Conservation (phyloP, 2,113 vertebrate genomes). For the Chauna torquata region DNA sequence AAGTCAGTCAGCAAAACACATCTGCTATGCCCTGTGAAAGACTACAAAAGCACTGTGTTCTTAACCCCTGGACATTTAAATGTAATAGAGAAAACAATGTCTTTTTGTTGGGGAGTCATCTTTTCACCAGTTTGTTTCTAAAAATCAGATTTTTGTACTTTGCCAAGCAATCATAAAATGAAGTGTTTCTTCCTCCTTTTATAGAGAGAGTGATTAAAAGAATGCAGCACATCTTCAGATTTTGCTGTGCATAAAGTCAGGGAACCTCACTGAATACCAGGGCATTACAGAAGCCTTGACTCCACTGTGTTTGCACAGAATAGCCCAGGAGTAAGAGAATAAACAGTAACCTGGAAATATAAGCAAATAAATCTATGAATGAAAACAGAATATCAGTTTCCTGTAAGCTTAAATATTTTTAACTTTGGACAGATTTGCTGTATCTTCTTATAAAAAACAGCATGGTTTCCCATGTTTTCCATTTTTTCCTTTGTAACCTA, state of each 20-base stretch:
- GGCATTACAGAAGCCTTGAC: not conserved
- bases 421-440: slow-evolving; percentile 5
- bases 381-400: not conserved
- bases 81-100: not conserved
- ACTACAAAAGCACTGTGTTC: not conserved
- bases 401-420: not conserved
- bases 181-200: not conserved
- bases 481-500: not conserved
- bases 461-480: slow-evolving; percentile 26
- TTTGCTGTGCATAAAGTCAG: not conserved
- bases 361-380: not conserved
- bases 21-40: not conserved
- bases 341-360: slow-evolving; percentile 4
- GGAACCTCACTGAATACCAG: not conserved
- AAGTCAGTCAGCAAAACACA: slow-evolving; percentile 5
- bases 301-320: not conserved
- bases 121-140: not conserved
- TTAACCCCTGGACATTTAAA: not conserved
- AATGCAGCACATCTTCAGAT: not conserved
- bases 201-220: not conserved
- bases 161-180: not conserved
- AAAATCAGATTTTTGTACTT: not conserved
- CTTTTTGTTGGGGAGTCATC: not conserved
- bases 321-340: not conserved
- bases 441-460: slow-evolving; percentile 1